Conservation (phyloP, 2,888 invertebrate genomes). For the Amphipoea lucens region DNA sequence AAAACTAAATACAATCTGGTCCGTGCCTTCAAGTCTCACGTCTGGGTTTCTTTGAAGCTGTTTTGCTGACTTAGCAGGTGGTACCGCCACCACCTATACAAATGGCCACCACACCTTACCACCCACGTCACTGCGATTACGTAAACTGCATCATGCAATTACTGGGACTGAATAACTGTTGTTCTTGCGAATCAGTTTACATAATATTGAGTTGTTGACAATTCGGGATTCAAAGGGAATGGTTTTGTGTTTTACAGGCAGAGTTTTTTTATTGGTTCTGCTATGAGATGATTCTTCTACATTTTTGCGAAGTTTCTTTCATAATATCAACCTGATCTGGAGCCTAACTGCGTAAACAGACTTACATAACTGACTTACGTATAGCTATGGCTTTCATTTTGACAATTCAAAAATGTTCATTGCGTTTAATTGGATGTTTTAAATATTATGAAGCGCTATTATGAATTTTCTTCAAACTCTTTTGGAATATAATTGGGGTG, state of each 20-base stretch:
- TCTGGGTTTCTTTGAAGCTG: slow-evolving; percentile 76
- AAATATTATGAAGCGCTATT: background rate
- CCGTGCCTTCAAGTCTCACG: slow-evolving; percentile 69
- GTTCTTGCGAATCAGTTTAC: slow-evolving; percentile 25
- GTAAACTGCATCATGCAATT: slow-evolving; percentile 53
- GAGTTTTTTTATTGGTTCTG: background rate
- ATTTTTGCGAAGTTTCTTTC: background rate
- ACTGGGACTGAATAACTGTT: slow-evolving; percentile 25
- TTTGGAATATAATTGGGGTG: too few relatives aligned
- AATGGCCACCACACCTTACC: slow-evolving; percentile 64
- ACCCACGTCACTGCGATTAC: slow-evolving; percentile 68
- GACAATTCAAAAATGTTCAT: background rate
- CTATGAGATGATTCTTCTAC: background rate
- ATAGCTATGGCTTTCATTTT: background rate
- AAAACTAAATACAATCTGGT: slow-evolving; percentile 58
- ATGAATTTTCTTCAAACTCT: too few relatives aligned
- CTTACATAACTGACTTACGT: background rate
- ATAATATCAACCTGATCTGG: background rate
- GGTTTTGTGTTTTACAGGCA: background rate
- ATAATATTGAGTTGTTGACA: background rate
- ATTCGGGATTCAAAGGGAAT: background rate
- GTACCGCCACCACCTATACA: slow-evolving; percentile 50
- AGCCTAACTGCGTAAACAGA: background rate
- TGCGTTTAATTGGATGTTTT: background rate
- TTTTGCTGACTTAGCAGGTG: slow-evolving; percentile 72